Percentiles rank a stretch among this genome's conserved stretches.
These are phyloP conservation scores for Halichoeres trimaculatus DNA, from an alignment of 2,113 vertebrate genomes.

Conservation along the genomic window DNA sequence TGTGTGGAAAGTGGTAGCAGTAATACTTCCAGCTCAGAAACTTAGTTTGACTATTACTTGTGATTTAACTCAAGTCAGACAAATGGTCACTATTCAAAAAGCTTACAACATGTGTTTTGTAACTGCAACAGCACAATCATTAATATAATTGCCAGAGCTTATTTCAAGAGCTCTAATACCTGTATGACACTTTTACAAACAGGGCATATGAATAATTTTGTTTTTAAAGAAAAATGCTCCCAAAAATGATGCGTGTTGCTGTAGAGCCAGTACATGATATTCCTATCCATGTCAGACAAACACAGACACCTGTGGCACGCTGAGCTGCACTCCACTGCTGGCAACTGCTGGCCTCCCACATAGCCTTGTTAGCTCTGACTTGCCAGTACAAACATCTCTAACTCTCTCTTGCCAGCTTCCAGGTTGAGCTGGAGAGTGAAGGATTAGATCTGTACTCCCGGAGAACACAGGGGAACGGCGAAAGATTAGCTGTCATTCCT, in stretches of 20 bases:
- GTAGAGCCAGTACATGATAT: background rate
- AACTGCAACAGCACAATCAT: background rate
- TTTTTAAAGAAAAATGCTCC: too few species aligned
- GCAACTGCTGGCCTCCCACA: background rate
- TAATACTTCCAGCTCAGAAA: background rate
- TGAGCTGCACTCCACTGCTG: background rate
- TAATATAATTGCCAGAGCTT: background rate
- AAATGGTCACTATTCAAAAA: background rate
- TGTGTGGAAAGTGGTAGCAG: too few species aligned
- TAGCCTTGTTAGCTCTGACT: conserved; percentile 27
- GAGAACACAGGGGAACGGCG: conserved; percentile 27
- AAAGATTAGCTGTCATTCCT: conserved; percentile 61
- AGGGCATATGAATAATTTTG: background rate
- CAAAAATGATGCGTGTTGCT: background rate
- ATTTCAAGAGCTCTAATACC: background rate
- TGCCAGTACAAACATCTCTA: conserved; percentile 23
- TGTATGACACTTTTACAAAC: background rate
- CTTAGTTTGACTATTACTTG: background rate
- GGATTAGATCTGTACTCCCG: conserved; percentile 40
- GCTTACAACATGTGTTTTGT: too few species aligned
- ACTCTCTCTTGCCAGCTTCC: conserved; percentile 1
- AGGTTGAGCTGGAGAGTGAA: conserved; percentile 25
- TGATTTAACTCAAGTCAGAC: background rate
- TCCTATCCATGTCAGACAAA: background rate
- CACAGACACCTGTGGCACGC: conserved; percentile 11